phyloP scores from a whole-genome alignment of 23 tunicate genomes.

The Trididemnum nubilum region DNA sequence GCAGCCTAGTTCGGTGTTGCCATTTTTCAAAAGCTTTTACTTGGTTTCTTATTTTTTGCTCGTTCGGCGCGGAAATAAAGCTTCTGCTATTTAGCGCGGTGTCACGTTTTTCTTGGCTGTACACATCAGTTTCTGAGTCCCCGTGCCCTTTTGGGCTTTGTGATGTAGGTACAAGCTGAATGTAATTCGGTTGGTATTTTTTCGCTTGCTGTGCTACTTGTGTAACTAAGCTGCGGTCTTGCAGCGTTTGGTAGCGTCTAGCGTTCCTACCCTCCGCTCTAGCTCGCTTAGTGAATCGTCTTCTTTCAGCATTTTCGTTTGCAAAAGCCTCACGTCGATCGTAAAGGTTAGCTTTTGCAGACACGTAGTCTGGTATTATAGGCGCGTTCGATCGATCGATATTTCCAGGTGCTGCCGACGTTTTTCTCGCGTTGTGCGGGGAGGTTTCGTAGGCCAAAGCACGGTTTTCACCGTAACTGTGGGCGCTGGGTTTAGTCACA shows the following conservation, averaged over 20 bases:
- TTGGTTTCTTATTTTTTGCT: neutral
- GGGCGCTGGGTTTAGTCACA: neutral
- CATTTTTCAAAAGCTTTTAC: neutral
- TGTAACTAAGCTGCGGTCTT: neutral
- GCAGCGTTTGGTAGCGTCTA: constrained; percentile 24
- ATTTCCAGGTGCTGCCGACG: neutral
- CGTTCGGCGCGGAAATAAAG: neutral
- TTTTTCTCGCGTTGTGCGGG: neutral
- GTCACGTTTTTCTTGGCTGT: constrained; percentile 25
- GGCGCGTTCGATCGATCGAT: neutral
- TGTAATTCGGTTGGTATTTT: neutral
- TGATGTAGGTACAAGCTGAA: neutral
- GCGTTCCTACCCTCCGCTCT: constrained; percentile 1
- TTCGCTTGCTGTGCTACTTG: neutral
- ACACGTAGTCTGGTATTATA: constrained; percentile 10
- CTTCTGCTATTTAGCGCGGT: neutral
- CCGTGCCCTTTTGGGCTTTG: neutral
- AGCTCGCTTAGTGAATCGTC: neutral
- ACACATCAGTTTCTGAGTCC: neutral
- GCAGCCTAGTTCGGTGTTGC: neutral
- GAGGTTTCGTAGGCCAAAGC: neutral
- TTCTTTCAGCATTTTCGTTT: neutral
- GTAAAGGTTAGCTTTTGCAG: neutral
- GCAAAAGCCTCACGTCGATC: neutral
- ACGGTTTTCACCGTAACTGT: no score